Evolutionary conservation across 2,888 invertebrate species (phyloP).

Genomic region (Elegia similella): DNA sequence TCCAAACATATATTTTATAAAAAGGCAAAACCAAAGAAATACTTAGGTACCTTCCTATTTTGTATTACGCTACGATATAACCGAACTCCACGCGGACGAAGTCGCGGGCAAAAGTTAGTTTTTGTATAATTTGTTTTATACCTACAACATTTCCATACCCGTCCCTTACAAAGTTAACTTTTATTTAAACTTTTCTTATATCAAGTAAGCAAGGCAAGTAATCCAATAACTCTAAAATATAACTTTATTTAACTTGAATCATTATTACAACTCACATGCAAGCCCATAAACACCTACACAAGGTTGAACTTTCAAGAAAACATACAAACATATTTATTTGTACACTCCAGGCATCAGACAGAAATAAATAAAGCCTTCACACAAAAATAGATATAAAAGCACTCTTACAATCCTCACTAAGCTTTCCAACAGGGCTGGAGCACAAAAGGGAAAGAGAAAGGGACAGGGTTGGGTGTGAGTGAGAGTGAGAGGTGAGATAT

Average conservation of each 20-base stretch:
- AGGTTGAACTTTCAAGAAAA: conserved; percentile 21
- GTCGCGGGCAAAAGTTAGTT: no score
- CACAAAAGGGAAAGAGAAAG: conserved; percentile 58
- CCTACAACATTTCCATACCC: background rate
- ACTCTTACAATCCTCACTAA: conserved; percentile 52
- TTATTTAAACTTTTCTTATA: background rate
- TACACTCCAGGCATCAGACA: conserved; percentile 59
- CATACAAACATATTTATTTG: conserved; percentile 56
- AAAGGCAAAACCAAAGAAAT: no score
- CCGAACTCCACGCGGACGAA: no score
- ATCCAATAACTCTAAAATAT: conserved; percentile 5
- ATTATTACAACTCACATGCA: conserved; percentile 1
- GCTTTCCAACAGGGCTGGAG: conserved; percentile 59
- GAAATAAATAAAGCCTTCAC: conserved; percentile 72
- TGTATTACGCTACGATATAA: no score
- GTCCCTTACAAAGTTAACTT: background rate
- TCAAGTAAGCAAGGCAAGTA: background rate
- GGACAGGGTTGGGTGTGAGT: conserved; percentile 29
- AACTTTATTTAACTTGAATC: background rate
- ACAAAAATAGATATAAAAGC: conserved; percentile 49
- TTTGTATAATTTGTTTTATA: no score
- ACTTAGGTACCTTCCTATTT: no score
- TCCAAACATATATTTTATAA: no score
- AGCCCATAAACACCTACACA: conserved; percentile 18
- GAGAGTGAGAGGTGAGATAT: conserved; percentile 41